A percentile compares a stretch with the other conserved stretches of the same genome.
Conservation (phyloP, 2,113 vertebrate genomes). For the Zapornia atra region DNA sequence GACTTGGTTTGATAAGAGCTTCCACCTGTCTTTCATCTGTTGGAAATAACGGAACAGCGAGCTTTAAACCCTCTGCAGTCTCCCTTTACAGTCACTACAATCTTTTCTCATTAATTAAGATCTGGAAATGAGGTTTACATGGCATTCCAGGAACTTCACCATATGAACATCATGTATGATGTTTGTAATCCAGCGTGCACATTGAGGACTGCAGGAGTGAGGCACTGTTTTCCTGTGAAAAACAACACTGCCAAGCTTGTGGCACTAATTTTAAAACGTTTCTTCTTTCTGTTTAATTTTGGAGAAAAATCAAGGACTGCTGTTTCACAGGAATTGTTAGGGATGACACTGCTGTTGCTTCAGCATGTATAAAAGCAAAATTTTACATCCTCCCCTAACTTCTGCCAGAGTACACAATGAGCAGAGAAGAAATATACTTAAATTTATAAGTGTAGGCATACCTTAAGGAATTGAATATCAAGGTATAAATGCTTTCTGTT, state of each 20-base stretch:
- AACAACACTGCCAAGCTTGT: background rate
- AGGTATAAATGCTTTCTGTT: constrained; percentile 37
- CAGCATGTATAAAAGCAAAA: background rate
- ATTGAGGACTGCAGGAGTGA: background rate
- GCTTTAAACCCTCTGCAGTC: background rate
- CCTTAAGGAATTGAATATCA: constrained; percentile 37
- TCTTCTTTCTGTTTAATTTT: background rate
- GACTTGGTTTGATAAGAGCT: background rate
- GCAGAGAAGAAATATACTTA: constrained; percentile 7
- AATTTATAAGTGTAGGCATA: constrained; percentile 20
- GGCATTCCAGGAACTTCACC: background rate
- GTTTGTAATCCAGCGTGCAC: background rate
- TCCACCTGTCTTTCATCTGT: background rate
- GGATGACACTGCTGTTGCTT: background rate
- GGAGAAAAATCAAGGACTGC: background rate
- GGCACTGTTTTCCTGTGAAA: background rate
- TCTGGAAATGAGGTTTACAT: background rate
- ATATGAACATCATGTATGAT: background rate
- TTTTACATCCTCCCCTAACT: background rate
- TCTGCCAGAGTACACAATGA: background rate
- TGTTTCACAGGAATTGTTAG: background rate
- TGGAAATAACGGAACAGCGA: background rate
- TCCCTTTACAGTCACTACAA: background rate
- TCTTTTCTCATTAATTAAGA: constrained; percentile 6
- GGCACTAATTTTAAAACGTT: background rate